Evolutionary conservation across 2,888 invertebrate species (phyloP).

Genomic region (Entomobrya multifasciata): DNA sequence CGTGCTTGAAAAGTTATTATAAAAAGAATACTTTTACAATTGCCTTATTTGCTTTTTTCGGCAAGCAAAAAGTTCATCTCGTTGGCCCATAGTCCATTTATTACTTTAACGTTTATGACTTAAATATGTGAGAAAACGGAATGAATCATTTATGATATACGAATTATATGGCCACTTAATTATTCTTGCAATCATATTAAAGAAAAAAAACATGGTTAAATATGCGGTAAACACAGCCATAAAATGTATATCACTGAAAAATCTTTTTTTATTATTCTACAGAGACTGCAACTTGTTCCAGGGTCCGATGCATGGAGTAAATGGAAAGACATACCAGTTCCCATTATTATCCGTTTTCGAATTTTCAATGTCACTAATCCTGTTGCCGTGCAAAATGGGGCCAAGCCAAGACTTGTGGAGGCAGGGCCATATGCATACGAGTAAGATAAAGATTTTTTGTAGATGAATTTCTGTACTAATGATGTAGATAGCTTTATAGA

Average conservation of each 20-base stretch:
- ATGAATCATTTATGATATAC: too few species aligned
- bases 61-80: too few species aligned
- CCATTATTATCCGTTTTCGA: conserved; percentile 74
- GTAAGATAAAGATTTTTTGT: conserved; percentile 66
- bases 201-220: background rate
- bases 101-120: too few species aligned
- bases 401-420: conserved; percentile 75
- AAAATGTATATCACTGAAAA: background rate
- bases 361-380: conserved; percentile 79
- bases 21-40: too few species aligned
- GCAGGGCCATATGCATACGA: conserved; percentile 78
- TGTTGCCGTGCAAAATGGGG: conserved; percentile 77
- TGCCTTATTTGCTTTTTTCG: too few species aligned
- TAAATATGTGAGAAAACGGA: too few species aligned
- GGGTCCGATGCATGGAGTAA: conserved; percentile 77
- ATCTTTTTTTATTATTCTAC: conserved; percentile 57
- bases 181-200: background rate
- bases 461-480: background rate
- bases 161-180: too few species aligned
- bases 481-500: too few species aligned
- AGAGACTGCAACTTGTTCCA: conserved; percentile 76
- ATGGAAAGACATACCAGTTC: conserved; percentile 77
- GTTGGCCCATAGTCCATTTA: too few species aligned
- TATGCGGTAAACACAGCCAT: background rate
- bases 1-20: too few species aligned